Conservation (phyloP, 1,140 invertebrate genomes). For the Lethrus apterus region DNA sequence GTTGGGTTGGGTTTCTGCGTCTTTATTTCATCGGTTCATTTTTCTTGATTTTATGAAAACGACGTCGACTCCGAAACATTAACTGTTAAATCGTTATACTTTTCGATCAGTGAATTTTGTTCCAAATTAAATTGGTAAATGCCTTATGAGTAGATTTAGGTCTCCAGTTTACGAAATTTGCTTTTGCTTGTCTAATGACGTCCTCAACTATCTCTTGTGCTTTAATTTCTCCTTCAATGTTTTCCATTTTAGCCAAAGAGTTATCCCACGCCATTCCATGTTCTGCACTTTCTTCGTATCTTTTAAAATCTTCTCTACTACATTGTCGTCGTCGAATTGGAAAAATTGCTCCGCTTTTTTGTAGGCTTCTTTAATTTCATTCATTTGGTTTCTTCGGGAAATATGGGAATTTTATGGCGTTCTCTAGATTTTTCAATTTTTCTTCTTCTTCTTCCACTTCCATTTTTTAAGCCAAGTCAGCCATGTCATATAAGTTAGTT, state of each 20-base stretch:
- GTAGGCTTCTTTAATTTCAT: conserved; percentile 31
- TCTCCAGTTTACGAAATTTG: too few relatives aligned
- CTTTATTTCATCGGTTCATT: background rate
- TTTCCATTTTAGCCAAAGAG: background rate
- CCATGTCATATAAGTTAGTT: too few relatives aligned
- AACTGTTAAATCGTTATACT: too few relatives aligned
- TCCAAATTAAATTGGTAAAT: too few relatives aligned
- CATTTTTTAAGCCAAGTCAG: too few relatives aligned
- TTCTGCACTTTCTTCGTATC: conserved; percentile 24
- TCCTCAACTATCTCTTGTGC: background rate
- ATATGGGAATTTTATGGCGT: background rate
- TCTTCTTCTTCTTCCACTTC: background rate
- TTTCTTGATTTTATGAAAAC: too few relatives aligned
- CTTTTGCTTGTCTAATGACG: background rate
- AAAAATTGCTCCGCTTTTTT: conserved; percentile 18
- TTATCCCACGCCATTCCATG: background rate
- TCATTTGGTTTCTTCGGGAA: conserved; percentile 2
- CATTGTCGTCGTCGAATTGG: conserved; percentile 15
- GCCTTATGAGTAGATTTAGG: too few relatives aligned
- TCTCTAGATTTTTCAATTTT: conserved; percentile 25
- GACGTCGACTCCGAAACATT: too few relatives aligned
- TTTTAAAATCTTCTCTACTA: conserved; percentile 20
- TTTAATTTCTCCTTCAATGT: background rate
- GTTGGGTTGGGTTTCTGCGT: background rate
- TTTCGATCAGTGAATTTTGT: too few relatives aligned